phyloP scores from a whole-genome alignment of 2,113 vertebrate genomes.

The Spilogale gracilis region DNA sequence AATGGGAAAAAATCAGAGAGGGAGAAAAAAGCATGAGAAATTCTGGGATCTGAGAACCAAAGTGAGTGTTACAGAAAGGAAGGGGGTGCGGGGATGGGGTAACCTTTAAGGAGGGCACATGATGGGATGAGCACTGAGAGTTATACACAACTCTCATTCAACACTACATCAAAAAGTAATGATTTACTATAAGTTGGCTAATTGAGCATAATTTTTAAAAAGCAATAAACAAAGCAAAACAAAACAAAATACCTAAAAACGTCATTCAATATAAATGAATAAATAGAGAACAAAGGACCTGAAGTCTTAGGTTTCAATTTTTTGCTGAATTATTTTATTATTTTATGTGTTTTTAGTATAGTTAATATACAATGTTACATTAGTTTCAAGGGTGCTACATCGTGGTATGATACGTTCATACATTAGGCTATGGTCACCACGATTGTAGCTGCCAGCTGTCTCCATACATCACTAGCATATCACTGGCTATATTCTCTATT shows the following conservation, averaged over 20 bases:
- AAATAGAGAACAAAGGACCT: not conserved
- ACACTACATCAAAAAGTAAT: too few relatives aligned
- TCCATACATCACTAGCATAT: not conserved
- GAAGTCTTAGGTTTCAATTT: not conserved
- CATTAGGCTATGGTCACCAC: not conserved
- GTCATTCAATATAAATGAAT: not conserved
- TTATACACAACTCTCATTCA: too few relatives aligned
- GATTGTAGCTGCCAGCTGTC: not conserved
- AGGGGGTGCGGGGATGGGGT: too few relatives aligned
- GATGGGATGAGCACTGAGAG: too few relatives aligned
- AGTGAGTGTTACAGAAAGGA: too few relatives aligned
- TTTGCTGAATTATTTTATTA: not conserved
- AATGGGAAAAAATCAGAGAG: too few relatives aligned
- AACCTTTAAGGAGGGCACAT: too few relatives aligned
- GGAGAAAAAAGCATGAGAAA: too few relatives aligned
- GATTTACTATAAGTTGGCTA: too few relatives aligned
- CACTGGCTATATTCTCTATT: not conserved
- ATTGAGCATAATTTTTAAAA: too few relatives aligned
- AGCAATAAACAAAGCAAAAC: too few relatives aligned
- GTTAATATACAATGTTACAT: not conserved
- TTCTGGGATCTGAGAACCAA: too few relatives aligned
- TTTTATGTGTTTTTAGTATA: not conserved
- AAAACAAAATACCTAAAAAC: not conserved
- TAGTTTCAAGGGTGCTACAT: not conserved
- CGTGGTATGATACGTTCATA: not conserved